These are phyloP conservation scores for Tetragnatha montana DNA, from an alignment of 2,888 invertebrate species.

Conservation along the genomic window DNA sequence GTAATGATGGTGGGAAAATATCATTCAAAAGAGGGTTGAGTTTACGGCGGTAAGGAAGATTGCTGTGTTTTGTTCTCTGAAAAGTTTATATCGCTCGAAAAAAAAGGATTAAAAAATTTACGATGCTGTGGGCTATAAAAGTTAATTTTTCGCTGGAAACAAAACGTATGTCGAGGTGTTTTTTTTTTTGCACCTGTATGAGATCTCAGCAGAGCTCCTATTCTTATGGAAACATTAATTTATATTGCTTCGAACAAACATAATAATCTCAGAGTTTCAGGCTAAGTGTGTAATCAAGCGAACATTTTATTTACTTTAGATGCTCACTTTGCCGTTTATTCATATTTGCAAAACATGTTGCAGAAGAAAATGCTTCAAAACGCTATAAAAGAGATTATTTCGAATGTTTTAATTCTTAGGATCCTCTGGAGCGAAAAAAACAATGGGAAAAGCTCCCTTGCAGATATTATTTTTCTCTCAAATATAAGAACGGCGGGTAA, in stretches of 20 bases:
- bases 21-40: not conserved
- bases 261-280: not conserved
- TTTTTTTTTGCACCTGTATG: not conserved
- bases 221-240: not conserved
- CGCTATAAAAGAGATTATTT: not conserved
- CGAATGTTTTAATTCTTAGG: not conserved
- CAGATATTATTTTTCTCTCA: not conserved
- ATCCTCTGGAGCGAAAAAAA: not conserved
- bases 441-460: not conserved
- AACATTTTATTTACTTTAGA: not conserved
- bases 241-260: not conserved
- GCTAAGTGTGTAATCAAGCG: not conserved
- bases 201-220: not conserved
- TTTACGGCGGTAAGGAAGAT: not conserved
- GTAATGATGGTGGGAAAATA: not conserved
- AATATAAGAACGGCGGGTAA: no score
- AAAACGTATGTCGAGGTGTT: not conserved
- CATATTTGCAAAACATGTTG: not conserved
- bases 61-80: not conserved
- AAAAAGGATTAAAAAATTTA: conserved; percentile 19
- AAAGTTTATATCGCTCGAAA: not conserved
- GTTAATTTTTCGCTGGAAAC: not conserved
- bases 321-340: not conserved
- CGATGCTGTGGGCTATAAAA: conserved; percentile 1
- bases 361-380: not conserved